Evolutionary conservation across 2,113 vertebrate species (phyloP).

Genomic region (Pollachius pollachius): DNA sequence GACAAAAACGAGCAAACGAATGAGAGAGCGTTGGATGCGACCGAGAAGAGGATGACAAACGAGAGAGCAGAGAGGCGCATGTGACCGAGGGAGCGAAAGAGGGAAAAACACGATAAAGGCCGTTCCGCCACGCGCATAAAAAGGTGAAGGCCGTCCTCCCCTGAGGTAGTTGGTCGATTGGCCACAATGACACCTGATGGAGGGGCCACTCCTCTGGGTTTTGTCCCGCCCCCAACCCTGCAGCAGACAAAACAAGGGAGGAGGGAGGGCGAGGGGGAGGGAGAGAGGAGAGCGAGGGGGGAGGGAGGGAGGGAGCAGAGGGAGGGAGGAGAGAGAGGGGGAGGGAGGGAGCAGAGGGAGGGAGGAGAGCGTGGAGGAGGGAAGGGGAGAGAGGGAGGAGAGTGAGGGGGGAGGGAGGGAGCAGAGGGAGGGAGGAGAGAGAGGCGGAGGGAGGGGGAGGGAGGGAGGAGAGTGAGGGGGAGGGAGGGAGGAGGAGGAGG

Average conservation of each 20-base stretch:
- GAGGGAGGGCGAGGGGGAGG: not conserved
- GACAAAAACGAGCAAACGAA: not conserved
- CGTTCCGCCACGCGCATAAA: constrained; percentile 6
- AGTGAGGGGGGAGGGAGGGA: not conserved
- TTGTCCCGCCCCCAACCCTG: too few relatives aligned
- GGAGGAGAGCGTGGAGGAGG: not conserved
- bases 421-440: not conserved
- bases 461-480: not conserved
- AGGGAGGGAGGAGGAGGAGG: too few relatives aligned
- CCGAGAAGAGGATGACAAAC: not conserved
- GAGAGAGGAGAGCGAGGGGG: not conserved
- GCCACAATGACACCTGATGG: constrained; percentile 39
- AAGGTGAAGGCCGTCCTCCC: constrained; percentile 49
- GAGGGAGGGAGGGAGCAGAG: not conserved
- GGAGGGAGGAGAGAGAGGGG: not conserved
- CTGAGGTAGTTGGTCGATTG: constrained; percentile 47
- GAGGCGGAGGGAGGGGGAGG: not conserved
- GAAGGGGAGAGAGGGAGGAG: not conserved
- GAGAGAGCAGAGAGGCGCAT: not conserved
- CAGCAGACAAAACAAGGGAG: too few relatives aligned
- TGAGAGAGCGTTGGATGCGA: not conserved
- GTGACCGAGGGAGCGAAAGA: constrained; percentile 26
- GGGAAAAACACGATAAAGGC: constrained; percentile 11
- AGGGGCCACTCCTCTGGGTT: constrained; percentile 22
- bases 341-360: not conserved